Evolutionary conservation across 1,140 invertebrate genomes (phyloP).

Genomic region (Sinella curviseta): DNA sequence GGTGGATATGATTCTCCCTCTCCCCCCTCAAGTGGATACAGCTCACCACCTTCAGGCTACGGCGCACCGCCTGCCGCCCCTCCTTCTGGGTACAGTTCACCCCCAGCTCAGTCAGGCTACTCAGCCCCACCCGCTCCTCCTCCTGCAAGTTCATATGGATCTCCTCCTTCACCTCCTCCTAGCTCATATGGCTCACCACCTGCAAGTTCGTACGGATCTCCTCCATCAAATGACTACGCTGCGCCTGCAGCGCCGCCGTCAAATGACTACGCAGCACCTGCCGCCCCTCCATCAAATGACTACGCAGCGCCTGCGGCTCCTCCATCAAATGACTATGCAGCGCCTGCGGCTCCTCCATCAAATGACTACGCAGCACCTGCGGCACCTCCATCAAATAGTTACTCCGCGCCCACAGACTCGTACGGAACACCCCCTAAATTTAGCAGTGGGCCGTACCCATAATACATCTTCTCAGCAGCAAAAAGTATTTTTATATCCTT

Average conservation of each 20-base stretch:
- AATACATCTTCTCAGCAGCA: not conserved
- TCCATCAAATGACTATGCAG: too few species aligned
- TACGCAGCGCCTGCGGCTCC: too few species aligned
- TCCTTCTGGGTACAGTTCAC: not conserved
- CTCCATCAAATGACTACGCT: too few species aligned
- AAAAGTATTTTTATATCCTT: too few species aligned
- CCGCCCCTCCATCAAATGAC: too few species aligned
- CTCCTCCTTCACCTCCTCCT: not conserved
- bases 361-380: too few species aligned
- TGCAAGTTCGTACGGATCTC: not conserved
- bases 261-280: too few species aligned
- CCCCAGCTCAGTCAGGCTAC: not conserved
- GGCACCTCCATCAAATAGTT: not conserved
- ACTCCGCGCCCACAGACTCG: too few species aligned
- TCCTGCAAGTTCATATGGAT: not conserved
- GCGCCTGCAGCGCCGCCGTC: too few species aligned
- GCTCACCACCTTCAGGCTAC: not conserved
- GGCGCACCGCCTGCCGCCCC: not conserved
- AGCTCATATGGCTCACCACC: too few species aligned
- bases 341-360: too few species aligned
- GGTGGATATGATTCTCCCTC: not conserved
- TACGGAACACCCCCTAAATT: slow-evolving; percentile 14
- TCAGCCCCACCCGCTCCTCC: not conserved
- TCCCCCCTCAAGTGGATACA: too few species aligned
- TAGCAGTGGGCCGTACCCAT: not conserved